phyloP scores from a whole-genome alignment of 2,888 invertebrate genomes.

The Arctia plantaginis region DNA sequence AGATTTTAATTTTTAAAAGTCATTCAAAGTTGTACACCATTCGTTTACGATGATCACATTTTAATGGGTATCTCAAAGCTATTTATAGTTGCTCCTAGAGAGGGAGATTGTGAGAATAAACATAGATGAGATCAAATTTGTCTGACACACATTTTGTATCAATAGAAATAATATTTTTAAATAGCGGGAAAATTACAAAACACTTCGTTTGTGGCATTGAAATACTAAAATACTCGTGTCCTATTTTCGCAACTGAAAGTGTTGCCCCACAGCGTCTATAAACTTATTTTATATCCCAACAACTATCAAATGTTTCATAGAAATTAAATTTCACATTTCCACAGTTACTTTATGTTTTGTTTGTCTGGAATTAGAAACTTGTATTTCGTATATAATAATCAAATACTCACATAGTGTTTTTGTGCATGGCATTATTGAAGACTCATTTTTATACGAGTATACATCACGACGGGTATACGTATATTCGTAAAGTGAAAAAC shows the following conservation, averaged over 20 bases:
- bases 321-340: background rate
- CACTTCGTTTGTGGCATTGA: slow-evolving; percentile 17
- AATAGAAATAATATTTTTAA: background rate
- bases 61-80: background rate
- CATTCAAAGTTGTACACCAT: background rate
- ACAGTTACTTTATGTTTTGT: background rate
- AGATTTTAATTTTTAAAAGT: background rate
- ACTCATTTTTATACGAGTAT: too few relatives aligned
- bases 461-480: too few relatives aligned
- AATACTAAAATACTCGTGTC: slow-evolving; percentile 32
- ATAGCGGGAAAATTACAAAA: slow-evolving; percentile 4
- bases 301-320: background rate
- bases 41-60: background rate
- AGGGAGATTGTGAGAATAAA: background rate
- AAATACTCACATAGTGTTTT: too few relatives aligned
- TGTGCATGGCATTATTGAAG: too few relatives aligned
- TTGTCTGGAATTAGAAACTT: background rate
- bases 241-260: slow-evolving; percentile 32
- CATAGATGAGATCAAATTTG: background rate
- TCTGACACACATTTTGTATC: background rate
- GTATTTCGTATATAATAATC: background rate
- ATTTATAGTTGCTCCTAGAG: background rate
- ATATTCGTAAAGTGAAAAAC: too few relatives aligned
- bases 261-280: slow-evolving; percentile 22
- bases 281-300: slow-evolving; percentile 11